Conservation (phyloP, 2,888 invertebrate species). For the Chaetoderma sp. region DNA sequence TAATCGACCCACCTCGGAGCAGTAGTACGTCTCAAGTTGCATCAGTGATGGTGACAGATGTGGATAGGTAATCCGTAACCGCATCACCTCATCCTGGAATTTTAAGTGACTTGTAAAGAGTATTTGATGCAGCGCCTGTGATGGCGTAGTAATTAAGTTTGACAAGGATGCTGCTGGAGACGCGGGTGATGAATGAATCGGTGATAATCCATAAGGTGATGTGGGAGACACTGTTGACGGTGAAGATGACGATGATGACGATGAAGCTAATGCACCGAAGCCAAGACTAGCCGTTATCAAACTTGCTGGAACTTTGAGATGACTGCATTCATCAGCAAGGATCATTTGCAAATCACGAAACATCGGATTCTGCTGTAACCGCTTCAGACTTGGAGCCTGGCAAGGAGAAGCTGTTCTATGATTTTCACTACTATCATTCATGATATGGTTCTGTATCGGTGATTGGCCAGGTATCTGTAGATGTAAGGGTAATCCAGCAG, state of each 20-base stretch:
- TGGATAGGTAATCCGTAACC: constrained; percentile 22
- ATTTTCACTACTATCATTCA: constrained; percentile 26
- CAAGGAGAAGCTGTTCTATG: constrained; percentile 1
- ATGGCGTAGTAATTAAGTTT: no score
- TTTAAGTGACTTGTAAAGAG: constrained; percentile 19
- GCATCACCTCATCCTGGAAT: constrained; percentile 42
- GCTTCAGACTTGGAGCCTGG: constrained; percentile 28
- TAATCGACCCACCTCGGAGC: constrained; percentile 41
- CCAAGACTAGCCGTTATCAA: constrained; percentile 46
- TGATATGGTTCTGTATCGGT: constrained; percentile 28
- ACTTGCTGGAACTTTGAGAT: constrained; percentile 45
- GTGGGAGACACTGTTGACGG: background rate
- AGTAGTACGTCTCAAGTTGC: constrained; percentile 42
- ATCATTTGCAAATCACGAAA: constrained; percentile 48
- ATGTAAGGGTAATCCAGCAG: no score
- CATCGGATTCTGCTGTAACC: constrained; percentile 49
- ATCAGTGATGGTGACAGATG: constrained; percentile 34
- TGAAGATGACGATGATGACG: background rate
- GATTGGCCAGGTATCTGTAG: constrained; percentile 34
- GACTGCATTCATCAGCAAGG: constrained; percentile 45
- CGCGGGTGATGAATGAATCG: no score
- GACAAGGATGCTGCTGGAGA: no score
- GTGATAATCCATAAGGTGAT: no score
- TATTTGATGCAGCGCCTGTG: no score
- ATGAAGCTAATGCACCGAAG: background rate